Conservation (phyloP, 2,797 vertebrate genomes). For the Girardinus metallicus region DNA sequence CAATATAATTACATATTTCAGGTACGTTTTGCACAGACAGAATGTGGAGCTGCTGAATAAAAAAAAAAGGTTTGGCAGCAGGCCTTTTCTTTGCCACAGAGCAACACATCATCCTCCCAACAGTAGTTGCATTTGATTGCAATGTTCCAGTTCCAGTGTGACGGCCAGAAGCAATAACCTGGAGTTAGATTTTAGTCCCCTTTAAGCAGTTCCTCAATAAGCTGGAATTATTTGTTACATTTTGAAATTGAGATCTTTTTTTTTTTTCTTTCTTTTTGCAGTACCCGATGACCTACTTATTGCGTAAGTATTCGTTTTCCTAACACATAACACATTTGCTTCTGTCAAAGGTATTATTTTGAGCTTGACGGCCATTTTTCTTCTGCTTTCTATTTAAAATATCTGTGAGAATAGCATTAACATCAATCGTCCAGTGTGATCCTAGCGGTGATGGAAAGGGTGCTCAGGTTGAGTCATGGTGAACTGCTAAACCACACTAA, state of each 20-base stretch:
- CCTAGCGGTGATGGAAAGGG: constrained; percentile 2
- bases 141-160: neutral
- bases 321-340: neutral
- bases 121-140: neutral
- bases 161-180: neutral
- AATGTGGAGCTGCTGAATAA: neutral
- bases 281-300: constrained; percentile 92
- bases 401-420: neutral
- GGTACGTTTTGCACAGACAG: neutral
- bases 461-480: constrained; percentile 16
- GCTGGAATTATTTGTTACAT: neutral
- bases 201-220: too few species aligned
- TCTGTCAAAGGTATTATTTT: neutral
- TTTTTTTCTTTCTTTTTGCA: constrained; percentile 68
- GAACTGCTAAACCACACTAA: constrained; percentile 11
- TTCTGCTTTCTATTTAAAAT: neutral
- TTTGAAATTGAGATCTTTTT: neutral
- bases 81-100: neutral
- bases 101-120: neutral
- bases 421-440: neutral
- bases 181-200: neutral
- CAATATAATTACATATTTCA: neutral
- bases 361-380: neutral
- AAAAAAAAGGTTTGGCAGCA: neutral
- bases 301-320: constrained; percentile 85